These are phyloP conservation scores for Erpetoichthys calabaricus DNA, from an alignment of 2,797 vertebrate species.

Conservation along the genomic window DNA sequence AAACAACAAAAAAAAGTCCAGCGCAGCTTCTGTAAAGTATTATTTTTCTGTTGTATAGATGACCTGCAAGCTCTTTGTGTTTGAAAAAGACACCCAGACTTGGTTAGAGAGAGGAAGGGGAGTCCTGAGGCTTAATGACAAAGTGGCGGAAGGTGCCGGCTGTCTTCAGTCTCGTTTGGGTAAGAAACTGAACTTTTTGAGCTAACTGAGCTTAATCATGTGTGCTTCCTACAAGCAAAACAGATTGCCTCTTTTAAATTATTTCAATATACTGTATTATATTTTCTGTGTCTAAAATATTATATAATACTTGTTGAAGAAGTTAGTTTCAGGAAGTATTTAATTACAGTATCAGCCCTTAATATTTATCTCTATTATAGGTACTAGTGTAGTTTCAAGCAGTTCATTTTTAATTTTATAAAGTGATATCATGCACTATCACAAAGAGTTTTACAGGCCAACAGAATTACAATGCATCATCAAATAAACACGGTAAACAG, in stretches of 20 bases:
- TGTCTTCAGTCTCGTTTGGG: constrained; percentile 57
- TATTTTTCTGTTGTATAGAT: constrained; percentile 37
- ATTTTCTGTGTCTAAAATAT: background rate
- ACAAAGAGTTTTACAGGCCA: too few relatives aligned
- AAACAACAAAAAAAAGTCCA: too few relatives aligned
- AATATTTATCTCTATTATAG: too few relatives aligned
- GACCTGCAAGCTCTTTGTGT: constrained; percentile 58
- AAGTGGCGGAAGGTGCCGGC: constrained; percentile 30
- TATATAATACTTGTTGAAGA: too few relatives aligned
- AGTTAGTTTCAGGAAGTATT: too few relatives aligned
- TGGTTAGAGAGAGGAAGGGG: constrained; percentile 63
- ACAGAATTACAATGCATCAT: too few relatives aligned
- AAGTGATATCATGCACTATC: too few relatives aligned
- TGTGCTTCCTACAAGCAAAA: background rate
- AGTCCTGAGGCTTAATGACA: constrained; percentile 55
- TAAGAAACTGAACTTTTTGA: constrained; percentile 14
- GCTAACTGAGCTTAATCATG: too few relatives aligned
- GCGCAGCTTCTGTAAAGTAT: background rate
- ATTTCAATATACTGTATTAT: constrained; percentile 13
- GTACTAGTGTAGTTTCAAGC: too few relatives aligned
- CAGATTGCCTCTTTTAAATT: constrained; percentile 2
- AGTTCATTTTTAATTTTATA: too few relatives aligned
- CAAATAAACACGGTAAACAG: too few relatives aligned
- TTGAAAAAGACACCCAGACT: constrained; percentile 45
- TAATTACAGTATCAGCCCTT: too few relatives aligned